Conservation (phyloP, 1,140 invertebrate genomes). For the Dreissena rostriformis region DNA sequence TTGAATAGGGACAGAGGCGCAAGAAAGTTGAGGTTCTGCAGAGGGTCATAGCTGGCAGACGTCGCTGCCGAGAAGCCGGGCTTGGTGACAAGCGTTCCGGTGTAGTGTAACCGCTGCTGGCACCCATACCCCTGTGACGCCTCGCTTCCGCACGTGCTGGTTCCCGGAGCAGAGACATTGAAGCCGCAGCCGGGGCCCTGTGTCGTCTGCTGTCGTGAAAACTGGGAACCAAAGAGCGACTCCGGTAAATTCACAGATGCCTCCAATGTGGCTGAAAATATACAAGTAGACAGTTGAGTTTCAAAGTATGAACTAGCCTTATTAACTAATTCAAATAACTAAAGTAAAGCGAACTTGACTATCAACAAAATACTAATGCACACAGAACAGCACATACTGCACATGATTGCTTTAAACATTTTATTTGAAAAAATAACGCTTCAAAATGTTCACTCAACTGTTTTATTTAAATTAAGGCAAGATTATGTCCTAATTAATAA, state of each 20-base stretch:
- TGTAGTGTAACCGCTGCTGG: slow-evolving; percentile 80
- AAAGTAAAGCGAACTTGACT: too few relatives aligned
- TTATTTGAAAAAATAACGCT: too few relatives aligned
- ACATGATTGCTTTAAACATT: too few relatives aligned
- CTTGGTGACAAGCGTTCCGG: slow-evolving; percentile 79
- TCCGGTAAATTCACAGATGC: slow-evolving; percentile 76
- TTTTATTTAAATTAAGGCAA: too few relatives aligned
- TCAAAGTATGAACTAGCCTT: too few relatives aligned
- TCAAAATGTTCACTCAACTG: too few relatives aligned
- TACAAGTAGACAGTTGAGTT: background rate
- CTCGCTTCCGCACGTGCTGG: slow-evolving; percentile 9
- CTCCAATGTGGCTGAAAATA: slow-evolving; percentile 67
- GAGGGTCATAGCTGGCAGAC: slow-evolving; percentile 62
- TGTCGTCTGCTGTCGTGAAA: slow-evolving; percentile 51
- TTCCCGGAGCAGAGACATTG: slow-evolving; percentile 35
- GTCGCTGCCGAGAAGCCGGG: slow-evolving; percentile 66
- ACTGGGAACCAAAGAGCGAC: slow-evolving; percentile 62
- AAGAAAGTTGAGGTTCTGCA: slow-evolving; percentile 65
- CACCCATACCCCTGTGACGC: slow-evolving; percentile 50
- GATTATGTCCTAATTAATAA: too few relatives aligned
- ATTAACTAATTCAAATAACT: too few relatives aligned
- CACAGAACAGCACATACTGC: too few relatives aligned
- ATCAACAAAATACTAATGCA: too few relatives aligned
- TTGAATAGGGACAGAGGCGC: slow-evolving; percentile 75
- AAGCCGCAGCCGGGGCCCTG: slow-evolving; percentile 62